Percentiles rank a stretch among this genome's conserved stretches.
These are phyloP conservation scores for Puffinus mauretanicus DNA, from an alignment of 2,113 vertebrate genomes.

Conservation along the genomic window DNA sequence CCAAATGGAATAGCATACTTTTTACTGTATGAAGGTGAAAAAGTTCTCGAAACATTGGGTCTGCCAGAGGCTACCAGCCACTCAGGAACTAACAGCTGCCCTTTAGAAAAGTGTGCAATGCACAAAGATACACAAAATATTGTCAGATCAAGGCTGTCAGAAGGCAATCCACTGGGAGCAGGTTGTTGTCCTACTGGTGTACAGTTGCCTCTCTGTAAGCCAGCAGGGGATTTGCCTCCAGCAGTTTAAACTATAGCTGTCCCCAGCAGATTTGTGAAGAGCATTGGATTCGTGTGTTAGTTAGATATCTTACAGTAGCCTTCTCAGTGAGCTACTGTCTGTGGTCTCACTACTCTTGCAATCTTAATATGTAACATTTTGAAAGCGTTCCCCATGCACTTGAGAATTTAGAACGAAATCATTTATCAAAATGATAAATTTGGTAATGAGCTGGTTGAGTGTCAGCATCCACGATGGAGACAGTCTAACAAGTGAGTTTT, in stretches of 20 bases:
- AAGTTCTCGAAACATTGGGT: not conserved
- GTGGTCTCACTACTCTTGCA: not conserved
- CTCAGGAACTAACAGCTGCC: not conserved
- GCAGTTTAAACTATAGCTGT: not conserved
- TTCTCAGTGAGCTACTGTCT: not conserved
- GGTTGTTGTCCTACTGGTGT: not conserved
- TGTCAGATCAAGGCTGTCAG: not conserved
- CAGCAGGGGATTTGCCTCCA: not conserved
- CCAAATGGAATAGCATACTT: not conserved
- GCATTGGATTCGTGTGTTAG: rapidly evolving
- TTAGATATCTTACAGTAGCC: not conserved
- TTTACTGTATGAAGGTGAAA: not conserved
- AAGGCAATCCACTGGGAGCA: not conserved
- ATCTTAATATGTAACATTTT: not conserved
- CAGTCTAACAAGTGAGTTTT: not conserved
- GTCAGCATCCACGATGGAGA: not conserved
- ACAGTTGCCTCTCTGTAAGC: not conserved
- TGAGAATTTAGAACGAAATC: not conserved
- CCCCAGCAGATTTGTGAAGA: not conserved
- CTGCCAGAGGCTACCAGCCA: not conserved
- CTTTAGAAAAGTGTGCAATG: not conserved
- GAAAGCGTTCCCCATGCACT: not conserved
- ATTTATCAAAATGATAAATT: not conserved
- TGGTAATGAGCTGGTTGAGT: not conserved
- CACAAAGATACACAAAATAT: not conserved